Percentiles rank a stretch among this genome's conserved stretches.
phyloP scores from a whole-genome alignment of 2,888 invertebrate species.

The Nephrotoma guestfalica region DNA sequence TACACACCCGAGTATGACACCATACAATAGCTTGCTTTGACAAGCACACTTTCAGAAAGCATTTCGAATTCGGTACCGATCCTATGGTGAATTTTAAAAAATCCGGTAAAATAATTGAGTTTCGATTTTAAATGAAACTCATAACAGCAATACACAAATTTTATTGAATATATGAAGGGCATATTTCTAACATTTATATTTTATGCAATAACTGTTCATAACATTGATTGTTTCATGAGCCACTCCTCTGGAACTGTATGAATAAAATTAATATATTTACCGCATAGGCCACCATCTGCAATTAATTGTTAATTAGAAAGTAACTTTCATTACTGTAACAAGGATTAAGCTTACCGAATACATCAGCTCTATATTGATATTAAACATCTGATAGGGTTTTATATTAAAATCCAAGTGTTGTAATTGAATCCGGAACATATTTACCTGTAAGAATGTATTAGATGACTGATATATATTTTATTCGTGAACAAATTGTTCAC shows the following conservation, averaged over 20 bases:
- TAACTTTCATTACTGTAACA: not conserved
- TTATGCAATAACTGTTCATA: no score
- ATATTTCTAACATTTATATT: no score
- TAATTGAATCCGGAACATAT: not conserved
- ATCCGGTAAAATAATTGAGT: no score
- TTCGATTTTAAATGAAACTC: no score
- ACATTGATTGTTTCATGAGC: not conserved
- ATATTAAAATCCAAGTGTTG: not conserved
- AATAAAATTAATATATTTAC: not conserved
- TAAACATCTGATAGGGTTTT: not conserved
- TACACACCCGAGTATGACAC: no score
- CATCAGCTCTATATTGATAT: not conserved
- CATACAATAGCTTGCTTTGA: no score
- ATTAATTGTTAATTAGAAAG: not conserved
- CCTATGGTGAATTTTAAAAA: no score
- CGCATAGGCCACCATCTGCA: not conserved
- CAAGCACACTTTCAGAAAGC: no score
- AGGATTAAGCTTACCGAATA: not conserved
- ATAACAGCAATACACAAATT: no score
- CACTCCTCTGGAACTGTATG: not conserved
- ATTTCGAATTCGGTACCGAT: no score
- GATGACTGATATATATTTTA: not conserved
- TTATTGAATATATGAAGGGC: no score
- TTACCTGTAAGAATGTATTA: not conserved
- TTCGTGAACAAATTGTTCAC: not conserved